A percentile compares a stretch with the other conserved stretches of the same genome.
phyloP scores from a whole-genome alignment of 2,113 vertebrate genomes.

The Acanthochromis polyacanthus region DNA sequence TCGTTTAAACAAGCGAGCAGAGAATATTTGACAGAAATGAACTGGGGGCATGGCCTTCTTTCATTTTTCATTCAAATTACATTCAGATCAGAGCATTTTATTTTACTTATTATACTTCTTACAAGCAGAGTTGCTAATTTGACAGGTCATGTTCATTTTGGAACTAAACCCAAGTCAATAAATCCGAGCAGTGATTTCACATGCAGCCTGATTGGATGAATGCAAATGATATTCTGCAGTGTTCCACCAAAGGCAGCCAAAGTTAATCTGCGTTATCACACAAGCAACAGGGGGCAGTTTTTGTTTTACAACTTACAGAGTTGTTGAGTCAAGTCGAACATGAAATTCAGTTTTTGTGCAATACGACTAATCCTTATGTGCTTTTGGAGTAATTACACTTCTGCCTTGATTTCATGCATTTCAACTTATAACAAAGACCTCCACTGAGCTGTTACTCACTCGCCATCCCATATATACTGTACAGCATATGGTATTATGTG shows the following conservation, averaged over 20 bases:
- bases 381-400: slow-evolving; percentile 52
- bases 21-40: slow-evolving; percentile 51
- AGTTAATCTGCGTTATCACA: slow-evolving; percentile 55
- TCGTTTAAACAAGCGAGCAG: slow-evolving; percentile 58
- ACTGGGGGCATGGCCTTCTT: slow-evolving; percentile 22
- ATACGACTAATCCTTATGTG: slow-evolving; percentile 46
- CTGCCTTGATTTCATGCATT: slow-evolving; percentile 48
- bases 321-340: slow-evolving; percentile 43
- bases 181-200: slow-evolving; percentile 4
- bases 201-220: slow-evolving; percentile 10
- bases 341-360: slow-evolving; percentile 54
- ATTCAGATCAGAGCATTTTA: slow-evolving; percentile 52
- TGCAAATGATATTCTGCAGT: slow-evolving; percentile 26
- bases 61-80: slow-evolving; percentile 67
- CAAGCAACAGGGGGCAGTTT: slow-evolving; percentile 48
- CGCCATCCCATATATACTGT: background rate
- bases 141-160: slow-evolving; percentile 50
- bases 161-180: slow-evolving; percentile 41
- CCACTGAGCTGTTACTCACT: background rate
- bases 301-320: slow-evolving; percentile 55
- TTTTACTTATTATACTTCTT: slow-evolving; percentile 48
- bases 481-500: background rate
- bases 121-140: slow-evolving; percentile 54
- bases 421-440: slow-evolving; percentile 35
- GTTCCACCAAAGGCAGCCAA: slow-evolving; percentile 34